These are phyloP conservation scores for Equus quagga DNA, from an alignment of 2,113 vertebrate genomes.

Conservation along the genomic window DNA sequence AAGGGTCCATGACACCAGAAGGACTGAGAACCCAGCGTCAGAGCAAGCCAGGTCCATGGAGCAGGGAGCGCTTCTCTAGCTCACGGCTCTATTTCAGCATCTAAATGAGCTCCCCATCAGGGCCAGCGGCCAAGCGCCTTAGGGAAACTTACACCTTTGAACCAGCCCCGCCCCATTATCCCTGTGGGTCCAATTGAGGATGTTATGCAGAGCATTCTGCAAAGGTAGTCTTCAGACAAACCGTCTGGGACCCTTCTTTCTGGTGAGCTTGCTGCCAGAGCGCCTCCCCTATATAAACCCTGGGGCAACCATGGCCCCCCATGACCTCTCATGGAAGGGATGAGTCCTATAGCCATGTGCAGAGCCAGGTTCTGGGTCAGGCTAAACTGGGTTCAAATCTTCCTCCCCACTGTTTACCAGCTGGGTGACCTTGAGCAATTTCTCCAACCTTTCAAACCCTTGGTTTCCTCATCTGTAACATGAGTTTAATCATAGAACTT, in stretches of 20 bases:
- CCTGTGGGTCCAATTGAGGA: no score
- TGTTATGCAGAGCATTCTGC: no score
- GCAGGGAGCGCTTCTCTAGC: background rate
- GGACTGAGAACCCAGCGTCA: background rate
- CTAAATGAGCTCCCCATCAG: background rate
- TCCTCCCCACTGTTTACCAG: background rate
- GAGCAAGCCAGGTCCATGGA: background rate
- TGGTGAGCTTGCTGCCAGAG: background rate
- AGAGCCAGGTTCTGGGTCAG: background rate
- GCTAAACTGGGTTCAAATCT: background rate
- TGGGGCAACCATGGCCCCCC: background rate
- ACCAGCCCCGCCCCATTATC: background rate
- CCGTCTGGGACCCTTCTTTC: background rate
- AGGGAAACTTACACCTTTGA: background rate
- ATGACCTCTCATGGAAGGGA: no score
- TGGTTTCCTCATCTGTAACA: background rate
- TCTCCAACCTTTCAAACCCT: background rate
- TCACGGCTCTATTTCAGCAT: background rate
- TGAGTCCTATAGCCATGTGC: no score
- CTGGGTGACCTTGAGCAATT: background rate
- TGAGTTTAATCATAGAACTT: background rate
- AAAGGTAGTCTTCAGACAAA: background rate
- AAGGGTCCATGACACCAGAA: background rate
- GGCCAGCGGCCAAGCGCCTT: background rate
- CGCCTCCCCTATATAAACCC: background rate